Conservation (phyloP, 2,888 invertebrate genomes). For the Phanerotoma sp. region DNA sequence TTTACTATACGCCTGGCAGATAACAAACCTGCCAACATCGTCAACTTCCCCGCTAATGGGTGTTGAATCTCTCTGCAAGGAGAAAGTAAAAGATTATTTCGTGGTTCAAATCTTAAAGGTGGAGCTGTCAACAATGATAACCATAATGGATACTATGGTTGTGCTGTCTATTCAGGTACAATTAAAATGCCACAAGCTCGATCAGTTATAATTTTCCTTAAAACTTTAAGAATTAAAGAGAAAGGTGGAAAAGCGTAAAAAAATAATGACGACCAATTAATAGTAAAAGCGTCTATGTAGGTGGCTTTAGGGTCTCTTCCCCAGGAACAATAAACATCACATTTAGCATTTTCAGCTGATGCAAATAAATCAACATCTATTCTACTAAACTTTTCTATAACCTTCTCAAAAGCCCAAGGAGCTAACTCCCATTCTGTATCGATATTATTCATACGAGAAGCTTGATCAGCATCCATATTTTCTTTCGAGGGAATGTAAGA, state of each 20-base stretch:
- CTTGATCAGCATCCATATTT: conserved; percentile 20
- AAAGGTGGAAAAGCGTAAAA: conserved; percentile 27
- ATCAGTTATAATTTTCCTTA: conserved; percentile 19
- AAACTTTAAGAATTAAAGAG: conserved; percentile 1
- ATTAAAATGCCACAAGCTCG: conserved; percentile 15
- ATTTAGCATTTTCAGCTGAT: conserved; percentile 16
- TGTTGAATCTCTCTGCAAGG: conserved; percentile 11
- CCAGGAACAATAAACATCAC: conserved; percentile 17
- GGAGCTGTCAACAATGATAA: conserved; percentile 5
- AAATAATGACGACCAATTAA: conserved; percentile 13
- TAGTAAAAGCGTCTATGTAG: conserved; percentile 20
- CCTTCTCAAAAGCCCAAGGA: conserved; percentile 1
- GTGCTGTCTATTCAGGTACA: conserved; percentile 17
- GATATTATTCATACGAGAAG: conserved; percentile 10
- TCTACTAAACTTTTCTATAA: conserved; percentile 6
- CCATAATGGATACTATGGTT: conserved; percentile 25
- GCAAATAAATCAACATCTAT: conserved; percentile 24
- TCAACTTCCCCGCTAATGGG: conserved; percentile 11
- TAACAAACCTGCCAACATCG: conserved; percentile 23
- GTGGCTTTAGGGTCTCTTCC: conserved; percentile 17
- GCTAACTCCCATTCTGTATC: conserved; percentile 23
- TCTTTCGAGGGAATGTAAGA: conserved; percentile 21
- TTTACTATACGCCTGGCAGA: conserved; percentile 6
- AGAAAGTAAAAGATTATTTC: conserved; percentile 13
- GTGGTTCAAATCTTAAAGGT: conserved; percentile 13